Evolutionary conservation across 2,888 invertebrate genomes (phyloP).

Genomic region (Pterostichus niger): DNA sequence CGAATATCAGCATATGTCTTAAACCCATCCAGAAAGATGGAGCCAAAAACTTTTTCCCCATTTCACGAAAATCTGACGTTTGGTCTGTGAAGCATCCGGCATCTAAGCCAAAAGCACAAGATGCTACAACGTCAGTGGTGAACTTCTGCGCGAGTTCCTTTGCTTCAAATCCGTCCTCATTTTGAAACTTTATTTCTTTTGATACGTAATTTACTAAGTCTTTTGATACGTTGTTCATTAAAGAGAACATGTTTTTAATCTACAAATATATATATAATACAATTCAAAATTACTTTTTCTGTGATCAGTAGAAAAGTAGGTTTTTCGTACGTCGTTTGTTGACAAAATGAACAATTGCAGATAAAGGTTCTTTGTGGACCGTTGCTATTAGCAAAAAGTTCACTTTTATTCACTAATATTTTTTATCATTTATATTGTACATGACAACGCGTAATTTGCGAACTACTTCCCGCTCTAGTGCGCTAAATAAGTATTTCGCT

Average conservation of each 20-base stretch:
- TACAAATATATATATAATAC: conserved; percentile 45
- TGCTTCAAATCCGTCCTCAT: conserved; percentile 73
- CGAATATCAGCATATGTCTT: conserved; percentile 69
- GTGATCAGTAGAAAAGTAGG: too few species aligned
- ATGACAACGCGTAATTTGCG: too few species aligned
- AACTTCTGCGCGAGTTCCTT: conserved; percentile 70
- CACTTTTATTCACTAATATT: too few species aligned
- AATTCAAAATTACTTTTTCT: background rate
- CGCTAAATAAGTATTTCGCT: too few species aligned
- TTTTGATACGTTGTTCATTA: conserved; percentile 75
- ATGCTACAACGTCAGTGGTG: conserved; percentile 74
- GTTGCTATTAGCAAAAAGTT: too few species aligned
- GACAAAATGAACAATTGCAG: too few species aligned
- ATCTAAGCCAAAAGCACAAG: conserved; percentile 75
- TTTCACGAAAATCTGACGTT: conserved; percentile 71
- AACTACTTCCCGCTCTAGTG: too few species aligned
- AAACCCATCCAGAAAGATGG: conserved; percentile 70
- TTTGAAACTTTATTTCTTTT: conserved; percentile 70
- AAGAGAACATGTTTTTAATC: conserved; percentile 76
- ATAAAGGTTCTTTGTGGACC: too few species aligned
- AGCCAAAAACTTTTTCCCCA: conserved; percentile 72
- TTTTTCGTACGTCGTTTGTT: too few species aligned
- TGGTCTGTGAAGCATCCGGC: conserved; percentile 73
- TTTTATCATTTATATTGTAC: too few species aligned
- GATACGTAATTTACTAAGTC: conserved; percentile 74